phyloP scores from a whole-genome alignment of 2,797 vertebrate species.

The Protosalanx chinensis region DNA sequence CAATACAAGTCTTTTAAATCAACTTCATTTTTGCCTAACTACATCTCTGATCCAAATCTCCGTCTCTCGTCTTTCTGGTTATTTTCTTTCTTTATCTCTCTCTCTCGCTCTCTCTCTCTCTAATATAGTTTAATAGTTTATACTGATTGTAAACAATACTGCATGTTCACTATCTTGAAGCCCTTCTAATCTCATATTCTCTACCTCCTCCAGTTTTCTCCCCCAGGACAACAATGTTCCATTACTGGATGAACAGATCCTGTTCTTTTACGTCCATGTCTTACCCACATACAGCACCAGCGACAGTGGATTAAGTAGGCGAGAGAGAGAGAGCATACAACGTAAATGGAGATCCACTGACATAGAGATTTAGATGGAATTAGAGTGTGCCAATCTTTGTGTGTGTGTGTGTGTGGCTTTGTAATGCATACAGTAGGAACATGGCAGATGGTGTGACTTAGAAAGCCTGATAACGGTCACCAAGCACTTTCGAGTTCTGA shows the following conservation, averaged over 20 bases:
- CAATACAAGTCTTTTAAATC: constrained; percentile 17
- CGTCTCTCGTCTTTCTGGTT: constrained; percentile 3
- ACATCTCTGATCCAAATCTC: constrained; percentile 23
- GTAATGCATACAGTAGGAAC: background rate
- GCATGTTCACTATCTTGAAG: no score
- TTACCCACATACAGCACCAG: background rate
- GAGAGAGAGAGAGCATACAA: background rate
- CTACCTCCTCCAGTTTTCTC: background rate
- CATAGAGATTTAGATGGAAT: background rate
- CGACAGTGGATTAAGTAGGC: background rate
- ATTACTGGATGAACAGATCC: background rate
- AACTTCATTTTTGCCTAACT: background rate
- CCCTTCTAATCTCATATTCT: no score
- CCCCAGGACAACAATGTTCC: background rate
- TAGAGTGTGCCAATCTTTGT: background rate
- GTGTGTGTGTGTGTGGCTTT: background rate
- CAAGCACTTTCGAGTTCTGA: background rate
- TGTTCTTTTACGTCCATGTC: background rate
- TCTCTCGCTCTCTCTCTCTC: background rate
- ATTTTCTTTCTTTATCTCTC: background rate
- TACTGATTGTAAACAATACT: no score
- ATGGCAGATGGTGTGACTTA: background rate
- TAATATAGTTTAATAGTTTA: no score
- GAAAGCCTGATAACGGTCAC: background rate
- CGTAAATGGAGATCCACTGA: background rate